Percentiles rank a stretch among this genome's conserved stretches.
These are phyloP conservation scores for Danio jaintianensis DNA, from an alignment of 2,797 vertebrate species.

Conservation along the genomic window DNA sequence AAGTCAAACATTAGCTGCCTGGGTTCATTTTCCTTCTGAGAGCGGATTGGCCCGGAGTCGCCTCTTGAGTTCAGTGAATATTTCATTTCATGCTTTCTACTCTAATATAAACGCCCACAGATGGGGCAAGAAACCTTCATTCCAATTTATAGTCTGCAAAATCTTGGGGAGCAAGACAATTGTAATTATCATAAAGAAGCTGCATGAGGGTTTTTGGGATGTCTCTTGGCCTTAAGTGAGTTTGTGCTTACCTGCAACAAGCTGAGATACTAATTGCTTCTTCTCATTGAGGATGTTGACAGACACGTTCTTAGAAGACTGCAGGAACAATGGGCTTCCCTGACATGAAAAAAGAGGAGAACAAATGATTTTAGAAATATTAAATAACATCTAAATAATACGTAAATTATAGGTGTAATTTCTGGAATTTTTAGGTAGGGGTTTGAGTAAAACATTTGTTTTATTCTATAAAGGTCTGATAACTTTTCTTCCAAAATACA, in stretches of 20 bases:
- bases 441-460: no score
- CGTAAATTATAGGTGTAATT: no score
- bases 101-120: constrained; percentile 15
- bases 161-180: constrained; percentile 47
- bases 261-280: constrained; percentile 92
- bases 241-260: constrained; percentile 88
- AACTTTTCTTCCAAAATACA: no score
- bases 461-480: no score
- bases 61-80: constrained; percentile 40
- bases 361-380: neutral
- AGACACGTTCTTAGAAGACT: constrained; percentile 96
- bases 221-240: neutral
- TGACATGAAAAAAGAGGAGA: constrained; percentile 63
- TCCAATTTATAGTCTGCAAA: constrained; percentile 5
- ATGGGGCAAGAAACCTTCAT: constrained; percentile 4
- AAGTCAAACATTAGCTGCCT: constrained; percentile 47
- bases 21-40: constrained; percentile 28
- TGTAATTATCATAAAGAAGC: constrained; percentile 2
- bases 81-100: constrained; percentile 45
- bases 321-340: constrained; percentile 95
- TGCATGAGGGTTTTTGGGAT: neutral
- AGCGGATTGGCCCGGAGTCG: constrained; percentile 1
- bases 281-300: constrained; percentile 94
- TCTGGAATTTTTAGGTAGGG: no score
- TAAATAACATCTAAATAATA: no score